These are phyloP conservation scores for Phataginus tricuspis DNA, from an alignment of 2,797 vertebrate species.

Conservation along the genomic window DNA sequence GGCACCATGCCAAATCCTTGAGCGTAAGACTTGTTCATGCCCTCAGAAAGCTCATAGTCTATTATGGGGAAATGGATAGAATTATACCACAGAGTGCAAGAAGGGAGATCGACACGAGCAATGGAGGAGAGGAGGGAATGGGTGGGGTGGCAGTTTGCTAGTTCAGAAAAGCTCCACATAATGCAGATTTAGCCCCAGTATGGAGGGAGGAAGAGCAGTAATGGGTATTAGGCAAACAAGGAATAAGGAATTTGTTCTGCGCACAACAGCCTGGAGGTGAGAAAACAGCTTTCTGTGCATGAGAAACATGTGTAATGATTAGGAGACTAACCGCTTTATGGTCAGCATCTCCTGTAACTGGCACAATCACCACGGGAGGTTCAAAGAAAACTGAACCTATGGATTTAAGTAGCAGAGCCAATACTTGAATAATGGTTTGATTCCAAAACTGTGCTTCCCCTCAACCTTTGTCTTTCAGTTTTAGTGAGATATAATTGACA, in stretches of 20 bases:
- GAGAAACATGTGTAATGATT: not conserved
- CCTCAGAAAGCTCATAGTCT: not conserved
- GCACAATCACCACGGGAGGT: fast-evolving
- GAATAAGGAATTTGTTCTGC: fast-evolving
- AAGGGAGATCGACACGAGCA: not conserved
- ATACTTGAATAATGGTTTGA: not conserved
- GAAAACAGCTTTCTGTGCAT: not conserved
- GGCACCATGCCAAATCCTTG: not conserved
- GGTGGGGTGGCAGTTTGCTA: not conserved
- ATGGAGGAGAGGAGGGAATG: not conserved
- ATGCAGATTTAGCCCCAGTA: not conserved
- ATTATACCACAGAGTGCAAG: not conserved
- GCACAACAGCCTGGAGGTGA: not conserved
- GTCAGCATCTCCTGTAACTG: not conserved
- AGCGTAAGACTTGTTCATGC: not conserved
- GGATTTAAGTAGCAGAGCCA: not conserved
- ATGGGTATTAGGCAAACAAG: not conserved
- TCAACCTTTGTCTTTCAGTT: not conserved
- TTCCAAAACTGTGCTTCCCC: not conserved
- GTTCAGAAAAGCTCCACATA: not conserved
- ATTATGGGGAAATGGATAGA: not conserved
- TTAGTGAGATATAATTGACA: not conserved
- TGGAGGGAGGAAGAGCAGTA: not conserved
- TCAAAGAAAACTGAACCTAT: not conserved
- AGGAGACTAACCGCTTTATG: not conserved